phyloP scores from a whole-genome alignment of 1,140 invertebrate species.

The Brachionus paranguensis region DNA sequence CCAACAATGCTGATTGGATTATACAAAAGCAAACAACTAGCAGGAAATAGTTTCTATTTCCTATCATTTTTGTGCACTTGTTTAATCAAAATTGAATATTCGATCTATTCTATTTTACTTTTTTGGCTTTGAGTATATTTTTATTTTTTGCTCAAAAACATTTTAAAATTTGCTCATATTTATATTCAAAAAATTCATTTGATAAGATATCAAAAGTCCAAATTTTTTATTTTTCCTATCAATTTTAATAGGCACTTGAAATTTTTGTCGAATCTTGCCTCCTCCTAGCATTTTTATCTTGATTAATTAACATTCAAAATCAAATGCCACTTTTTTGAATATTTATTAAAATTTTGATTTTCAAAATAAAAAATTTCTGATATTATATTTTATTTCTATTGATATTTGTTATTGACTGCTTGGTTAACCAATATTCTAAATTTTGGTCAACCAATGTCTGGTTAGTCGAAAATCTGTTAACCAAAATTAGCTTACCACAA shows the following conservation, averaged over 20 bases:
- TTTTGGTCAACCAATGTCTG: no score
- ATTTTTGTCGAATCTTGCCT: not conserved
- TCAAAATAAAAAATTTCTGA: no score
- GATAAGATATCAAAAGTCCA: not conserved
- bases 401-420: no score
- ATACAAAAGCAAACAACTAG: not conserved
- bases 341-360: no score
- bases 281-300: no score
- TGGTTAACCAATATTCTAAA: no score
- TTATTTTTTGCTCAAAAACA: not conserved
- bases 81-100: not conserved
- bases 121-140: not conserved
- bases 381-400: no score
- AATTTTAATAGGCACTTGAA: not conserved
- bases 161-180: not conserved
- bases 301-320: not conserved
- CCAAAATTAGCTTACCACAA: no score
- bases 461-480: no score
- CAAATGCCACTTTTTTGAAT: no score
- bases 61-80: not conserved
- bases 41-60: slow-evolving; percentile 34
- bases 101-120: not conserved
- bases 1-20: not conserved
- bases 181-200: not conserved
- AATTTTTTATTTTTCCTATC: not conserved